Evolutionary conservation across 2,113 vertebrate species (phyloP), one percentile per base, ranked within the genome.

Genomic region (Petrocephalus zakoni): DNA sequence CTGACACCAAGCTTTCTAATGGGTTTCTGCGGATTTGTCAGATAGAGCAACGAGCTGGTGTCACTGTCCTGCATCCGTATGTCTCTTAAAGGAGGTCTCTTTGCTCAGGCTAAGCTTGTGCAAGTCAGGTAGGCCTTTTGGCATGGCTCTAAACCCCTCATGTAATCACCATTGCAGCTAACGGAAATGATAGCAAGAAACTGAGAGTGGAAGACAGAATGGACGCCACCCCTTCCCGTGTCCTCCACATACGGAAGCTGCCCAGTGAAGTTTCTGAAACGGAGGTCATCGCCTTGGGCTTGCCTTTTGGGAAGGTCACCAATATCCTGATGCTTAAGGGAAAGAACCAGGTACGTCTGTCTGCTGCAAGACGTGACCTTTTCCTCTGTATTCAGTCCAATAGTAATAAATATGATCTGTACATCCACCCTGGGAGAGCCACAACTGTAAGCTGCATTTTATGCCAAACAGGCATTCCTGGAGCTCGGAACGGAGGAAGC

Each of bases 321-420:
- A 99, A 99, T 91, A 99, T 99, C 93, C 95, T 99, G 55, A 99
- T 99, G 98, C 95, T 99, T 88, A 99, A 99, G 95, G 98, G 98
- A 90, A 99, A 99, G 93, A 99, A 99, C 91, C 98, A 99, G 98
- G 98, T 99, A 94, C 34, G 4, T 46, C 6, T 4, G 9, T n/a
- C 37, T 58, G 46, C 52, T 58, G 47, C 84, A 17, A 19, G 25
- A 37, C 29, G 25, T 52, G 11, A 51, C 49, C 7, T 13, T 55
- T 2, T 55, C 21, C 42, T 49, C 47, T 51, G 19, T 25, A 13
- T 84, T 21, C 21, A 22, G 47, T 11, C 47, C 11, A 19, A 3
- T 25, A 84, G 47, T 46, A 84, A 84, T 51, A 84, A 51, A 11
- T 11, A 13, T 47, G 37, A 11, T 84, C 47, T 21, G 34, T 37